Percentiles rank a stretch among this genome's conserved stretches.
These are phyloP conservation scores for Ptychochromis oligacanthus DNA, from an alignment of 2,113 vertebrate species.

Conservation along the genomic window DNA sequence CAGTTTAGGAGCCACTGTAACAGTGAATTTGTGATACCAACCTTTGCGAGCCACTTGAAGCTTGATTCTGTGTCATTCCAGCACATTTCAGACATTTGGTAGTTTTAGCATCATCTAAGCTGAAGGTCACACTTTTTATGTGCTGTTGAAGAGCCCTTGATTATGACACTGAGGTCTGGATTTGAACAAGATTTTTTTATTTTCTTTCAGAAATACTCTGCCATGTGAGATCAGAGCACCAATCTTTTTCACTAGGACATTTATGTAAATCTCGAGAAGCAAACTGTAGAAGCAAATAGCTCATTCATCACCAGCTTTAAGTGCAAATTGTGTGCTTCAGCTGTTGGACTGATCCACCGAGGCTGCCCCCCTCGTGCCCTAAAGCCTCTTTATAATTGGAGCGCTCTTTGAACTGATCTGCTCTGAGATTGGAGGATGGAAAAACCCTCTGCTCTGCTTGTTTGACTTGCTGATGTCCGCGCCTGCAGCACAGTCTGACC, in stretches of 20 bases:
- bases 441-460: slow-evolving; percentile 36
- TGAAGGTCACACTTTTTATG: neutral
- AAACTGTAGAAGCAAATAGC: slow-evolving; percentile 18
- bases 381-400: slow-evolving; percentile 65
- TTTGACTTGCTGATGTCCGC: slow-evolving; percentile 40
- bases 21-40: neutral
- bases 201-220: neutral
- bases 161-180: neutral
- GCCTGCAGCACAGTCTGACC: slow-evolving; percentile 31
- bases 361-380: slow-evolving; percentile 21
- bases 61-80: neutral
- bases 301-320: slow-evolving; percentile 27
- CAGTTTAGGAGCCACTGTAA: neutral
- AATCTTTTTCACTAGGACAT: neutral
- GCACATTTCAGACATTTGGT: neutral
- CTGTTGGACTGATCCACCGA: neutral
- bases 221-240: neutral
- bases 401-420: slow-evolving; percentile 56
- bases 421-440: slow-evolving; percentile 49
- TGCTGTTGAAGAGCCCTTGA: neutral
- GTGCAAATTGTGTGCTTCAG: slow-evolving; percentile 39
- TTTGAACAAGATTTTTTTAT: neutral
- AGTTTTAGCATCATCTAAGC: neutral
- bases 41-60: neutral
- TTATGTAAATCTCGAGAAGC: slow-evolving; percentile 10